A percentile compares a stretch with the other conserved stretches of the same genome.
Conservation (phyloP, 1,140 invertebrate species). For the Psix sp. region DNA sequence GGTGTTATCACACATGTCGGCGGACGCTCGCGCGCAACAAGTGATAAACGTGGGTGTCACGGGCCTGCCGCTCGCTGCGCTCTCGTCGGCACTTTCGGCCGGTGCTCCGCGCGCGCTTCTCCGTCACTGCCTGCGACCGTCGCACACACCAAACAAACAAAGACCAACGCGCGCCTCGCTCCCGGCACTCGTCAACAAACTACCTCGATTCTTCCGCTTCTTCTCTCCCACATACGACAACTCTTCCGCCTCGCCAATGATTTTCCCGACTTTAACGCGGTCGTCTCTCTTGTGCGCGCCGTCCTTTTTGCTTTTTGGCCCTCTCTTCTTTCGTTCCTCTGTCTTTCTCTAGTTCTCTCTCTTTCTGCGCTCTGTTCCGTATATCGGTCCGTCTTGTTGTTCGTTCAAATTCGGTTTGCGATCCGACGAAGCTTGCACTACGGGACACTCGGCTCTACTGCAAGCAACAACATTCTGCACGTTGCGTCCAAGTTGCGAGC, state of each 20-base stretch:
- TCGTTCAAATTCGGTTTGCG: constrained; percentile 31
- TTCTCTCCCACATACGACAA: constrained; percentile 8
- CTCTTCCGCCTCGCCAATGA: not conserved
- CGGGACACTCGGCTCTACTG: constrained; percentile 72
- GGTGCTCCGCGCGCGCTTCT: constrained; percentile 66
- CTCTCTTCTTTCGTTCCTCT: not conserved
- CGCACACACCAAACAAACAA: constrained; percentile 48
- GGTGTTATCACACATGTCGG: constrained; percentile 84
- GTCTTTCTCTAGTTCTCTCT: constrained; percentile 13
- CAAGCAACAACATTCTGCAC: constrained; percentile 60
- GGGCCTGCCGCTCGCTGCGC: constrained; percentile 8
- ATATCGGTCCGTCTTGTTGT: constrained; percentile 44
- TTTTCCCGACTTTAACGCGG: not conserved
- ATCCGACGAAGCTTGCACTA: constrained; percentile 60
- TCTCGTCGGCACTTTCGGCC: constrained; percentile 53
- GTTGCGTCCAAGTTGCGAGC: constrained; percentile 36
- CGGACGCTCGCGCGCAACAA: constrained; percentile 71
- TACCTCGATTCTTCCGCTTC: not conserved
- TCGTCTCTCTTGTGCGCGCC: not conserved
- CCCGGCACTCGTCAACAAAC: constrained; percentile 28
- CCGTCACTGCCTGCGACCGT: constrained; percentile 51
- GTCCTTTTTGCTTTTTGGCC: not conserved
- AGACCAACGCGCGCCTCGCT: constrained; percentile 33
- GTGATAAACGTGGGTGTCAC: constrained; percentile 33
- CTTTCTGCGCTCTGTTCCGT: constrained; percentile 10